These are phyloP conservation scores for Ganaspis sp. DNA, from an alignment of 1,140 invertebrate genomes.

Conservation along the genomic window DNA sequence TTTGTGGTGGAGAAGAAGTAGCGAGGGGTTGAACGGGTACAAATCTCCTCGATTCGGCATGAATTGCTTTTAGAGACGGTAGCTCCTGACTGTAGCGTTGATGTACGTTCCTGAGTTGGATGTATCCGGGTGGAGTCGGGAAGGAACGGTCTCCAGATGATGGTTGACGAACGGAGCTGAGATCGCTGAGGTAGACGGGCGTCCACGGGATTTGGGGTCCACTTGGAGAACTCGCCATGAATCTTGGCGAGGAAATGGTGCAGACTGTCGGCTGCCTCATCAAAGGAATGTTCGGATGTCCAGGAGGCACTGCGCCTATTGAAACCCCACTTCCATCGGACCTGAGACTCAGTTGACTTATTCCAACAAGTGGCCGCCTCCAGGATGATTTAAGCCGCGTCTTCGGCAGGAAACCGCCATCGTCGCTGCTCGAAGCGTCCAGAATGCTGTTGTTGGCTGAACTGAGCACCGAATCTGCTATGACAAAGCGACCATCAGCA, in stretches of 20 bases:
- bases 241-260: constrained; percentile 75
- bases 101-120: constrained; percentile 80
- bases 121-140: constrained; percentile 81
- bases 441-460: constrained; percentile 80
- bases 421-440: constrained; percentile 85
- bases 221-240: constrained; percentile 76
- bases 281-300: constrained; percentile 53
- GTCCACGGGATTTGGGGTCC: constrained; percentile 78
- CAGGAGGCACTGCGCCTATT: constrained; percentile 69
- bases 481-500: constrained; percentile 84
- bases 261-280: constrained; percentile 63
- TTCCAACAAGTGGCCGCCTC: constrained; percentile 81
- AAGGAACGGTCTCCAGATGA: constrained; percentile 87
- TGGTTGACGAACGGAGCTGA: constrained; percentile 89
- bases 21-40: constrained; percentile 79
- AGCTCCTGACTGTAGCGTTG: constrained; percentile 85
- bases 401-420: constrained; percentile 86
- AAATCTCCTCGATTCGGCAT: constrained; percentile 80
- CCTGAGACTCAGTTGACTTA: constrained; percentile 82
- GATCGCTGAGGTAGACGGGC: constrained; percentile 86
- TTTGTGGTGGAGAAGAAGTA: constrained; percentile 74
- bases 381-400: constrained; percentile 80
- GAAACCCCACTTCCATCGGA: constrained; percentile 81
- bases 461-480: constrained; percentile 80
- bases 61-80: constrained; percentile 84